A percentile compares a stretch with the other conserved stretches of the same genome.
Evolutionary conservation across 2,888 invertebrate species (phyloP).

Genomic region (Tetragonisca angustula): DNA sequence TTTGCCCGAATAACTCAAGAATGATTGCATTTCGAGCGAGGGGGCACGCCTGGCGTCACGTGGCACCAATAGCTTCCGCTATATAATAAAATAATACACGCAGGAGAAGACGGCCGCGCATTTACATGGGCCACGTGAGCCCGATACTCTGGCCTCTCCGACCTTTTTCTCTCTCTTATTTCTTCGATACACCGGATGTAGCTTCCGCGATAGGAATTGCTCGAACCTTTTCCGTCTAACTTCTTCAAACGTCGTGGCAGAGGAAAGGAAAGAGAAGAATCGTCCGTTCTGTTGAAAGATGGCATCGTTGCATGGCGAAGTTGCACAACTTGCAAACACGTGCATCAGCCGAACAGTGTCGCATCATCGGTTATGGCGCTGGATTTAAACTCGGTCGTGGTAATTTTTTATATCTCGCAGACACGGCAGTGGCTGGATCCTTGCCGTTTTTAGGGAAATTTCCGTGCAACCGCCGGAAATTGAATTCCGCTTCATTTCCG

Average conservation of each 20-base stretch:
- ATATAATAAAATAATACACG: constrained; percentile 72
- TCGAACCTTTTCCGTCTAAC: background rate
- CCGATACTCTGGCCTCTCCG: constrained; percentile 39
- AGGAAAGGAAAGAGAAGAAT: too few relatives aligned
- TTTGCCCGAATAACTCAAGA: constrained; percentile 81
- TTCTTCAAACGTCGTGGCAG: background rate
- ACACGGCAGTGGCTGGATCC: constrained; percentile 6
- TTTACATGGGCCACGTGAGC: constrained; percentile 63
- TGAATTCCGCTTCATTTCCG: constrained; percentile 60
- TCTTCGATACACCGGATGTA: constrained; percentile 24
- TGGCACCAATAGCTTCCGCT: constrained; percentile 78
- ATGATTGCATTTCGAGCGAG: constrained; percentile 77
- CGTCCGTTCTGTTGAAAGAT: background rate
- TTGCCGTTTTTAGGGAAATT: constrained; percentile 46
- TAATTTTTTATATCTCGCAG: constrained; percentile 9
- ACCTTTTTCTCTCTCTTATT: constrained; percentile 2
- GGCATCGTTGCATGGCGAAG: background rate
- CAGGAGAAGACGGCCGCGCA: constrained; percentile 44
- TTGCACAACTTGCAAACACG: background rate
- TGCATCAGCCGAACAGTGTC: background rate
- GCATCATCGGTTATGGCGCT: too few relatives aligned
- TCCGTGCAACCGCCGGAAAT: constrained; percentile 41
- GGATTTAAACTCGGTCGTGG: background rate
- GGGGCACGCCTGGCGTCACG: constrained; percentile 75
- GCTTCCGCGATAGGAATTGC: background rate